Evolutionary conservation across 2,888 invertebrate species (phyloP), one percentile per base, ranked within the genome.

Genomic region (Eupeodes latifasciatus): DNA sequence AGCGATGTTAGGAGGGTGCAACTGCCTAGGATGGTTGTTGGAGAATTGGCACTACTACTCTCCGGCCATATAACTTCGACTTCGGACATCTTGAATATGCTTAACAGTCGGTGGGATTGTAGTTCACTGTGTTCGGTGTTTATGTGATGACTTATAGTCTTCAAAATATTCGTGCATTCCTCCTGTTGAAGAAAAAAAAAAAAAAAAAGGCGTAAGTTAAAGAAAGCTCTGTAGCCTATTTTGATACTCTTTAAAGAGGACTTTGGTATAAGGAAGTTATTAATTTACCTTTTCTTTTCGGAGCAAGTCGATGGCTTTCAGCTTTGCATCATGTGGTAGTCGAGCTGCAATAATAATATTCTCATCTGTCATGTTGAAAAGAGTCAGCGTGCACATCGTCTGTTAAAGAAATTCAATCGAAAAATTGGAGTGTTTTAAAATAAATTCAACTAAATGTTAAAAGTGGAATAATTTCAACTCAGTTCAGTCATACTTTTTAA

Each of bases 31-130:
- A 89, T 78, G 75, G 89, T 69, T 9, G 40, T 66, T 61, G 89
- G 83, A 49, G 89, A 91, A 67, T 91, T 90, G 67, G 91, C 92
- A 85, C 92, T 92, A 90, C 92, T 93, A 80, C 91, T 93, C 90
- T 94, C 94, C 69, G 97, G 96, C 94, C 97, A 96, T 90, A 97
- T 96, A 74, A 97, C 96, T 94, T 98, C 97, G 76, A 98, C 97
- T 94, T 98, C 98, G 76, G 98, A 98, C 95, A 98, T 97, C 94
- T 98, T 98, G 94, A 98, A 97, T 93, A 98, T 97, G 90, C 98
- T 98, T 82, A 98, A 95, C 53, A 98, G 95, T 85, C 97, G 96
- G 93, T 98, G 97, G 71, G 97, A 97, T 92, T 97, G 96, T 90
- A 98, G 96, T 92, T 97, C 97, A 90, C 97, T 96, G 93, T 97